Evolutionary conservation across 2,797 vertebrate species (phyloP).

Genomic region (Micromesistius poutassou): DNA sequence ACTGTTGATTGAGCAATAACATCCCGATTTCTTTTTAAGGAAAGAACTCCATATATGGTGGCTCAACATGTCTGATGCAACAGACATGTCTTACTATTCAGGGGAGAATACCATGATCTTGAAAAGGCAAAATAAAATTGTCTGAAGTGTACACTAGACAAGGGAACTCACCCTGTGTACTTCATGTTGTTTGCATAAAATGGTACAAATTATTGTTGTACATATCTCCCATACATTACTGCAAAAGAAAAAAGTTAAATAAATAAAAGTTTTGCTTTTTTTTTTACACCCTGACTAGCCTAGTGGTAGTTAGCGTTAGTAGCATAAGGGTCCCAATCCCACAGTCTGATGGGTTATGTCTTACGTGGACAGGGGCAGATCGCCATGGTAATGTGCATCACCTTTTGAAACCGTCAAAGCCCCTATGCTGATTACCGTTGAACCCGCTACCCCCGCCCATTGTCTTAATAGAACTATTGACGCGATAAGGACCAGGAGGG

Average conservation of each 20-base stretch:
- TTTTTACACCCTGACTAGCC: constrained; percentile 7
- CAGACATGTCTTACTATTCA: not conserved
- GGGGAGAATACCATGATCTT: not conserved
- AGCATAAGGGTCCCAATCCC: not conserved
- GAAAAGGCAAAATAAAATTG: not conserved
- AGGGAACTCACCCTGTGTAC: not conserved
- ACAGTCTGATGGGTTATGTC: not conserved
- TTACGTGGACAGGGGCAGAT: not conserved
- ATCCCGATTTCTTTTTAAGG: not conserved
- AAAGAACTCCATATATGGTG: not conserved
- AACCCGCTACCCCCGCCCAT: not conserved
- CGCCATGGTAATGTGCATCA: not conserved
- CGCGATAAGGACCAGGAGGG: not conserved
- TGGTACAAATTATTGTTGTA: constrained; percentile 18
- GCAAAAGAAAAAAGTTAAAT: constrained; percentile 15
- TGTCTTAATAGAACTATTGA: not conserved
- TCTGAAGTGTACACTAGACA: constrained; percentile 1
- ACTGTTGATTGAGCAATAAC: not conserved
- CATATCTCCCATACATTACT: constrained; percentile 16
- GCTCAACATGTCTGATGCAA: not conserved
- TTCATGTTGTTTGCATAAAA: not conserved
- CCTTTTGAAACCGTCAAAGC: not conserved
- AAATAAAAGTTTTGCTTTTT: constrained; percentile 18
- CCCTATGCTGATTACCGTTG: not conserved
- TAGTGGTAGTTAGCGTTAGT: not conserved